Conservation (phyloP, 2,797 vertebrate species). For the Spinus pinus region DNA sequence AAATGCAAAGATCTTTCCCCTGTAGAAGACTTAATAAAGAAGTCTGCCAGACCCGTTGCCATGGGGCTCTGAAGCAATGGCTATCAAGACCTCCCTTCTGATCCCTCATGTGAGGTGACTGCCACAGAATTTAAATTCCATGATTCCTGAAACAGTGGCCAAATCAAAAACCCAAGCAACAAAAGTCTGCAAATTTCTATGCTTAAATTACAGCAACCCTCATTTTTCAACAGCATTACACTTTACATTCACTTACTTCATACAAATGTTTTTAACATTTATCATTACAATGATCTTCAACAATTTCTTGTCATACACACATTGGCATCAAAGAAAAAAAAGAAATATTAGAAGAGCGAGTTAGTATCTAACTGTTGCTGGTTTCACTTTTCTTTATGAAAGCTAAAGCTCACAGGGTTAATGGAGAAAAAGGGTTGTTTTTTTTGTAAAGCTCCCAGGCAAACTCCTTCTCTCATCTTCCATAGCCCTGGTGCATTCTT, state of each 20-base stretch:
- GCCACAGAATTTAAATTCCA: not conserved
- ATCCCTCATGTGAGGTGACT: not conserved
- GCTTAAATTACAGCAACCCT: not conserved
- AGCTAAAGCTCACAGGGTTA: not conserved
- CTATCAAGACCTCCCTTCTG: not conserved
- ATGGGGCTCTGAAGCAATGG: not conserved
- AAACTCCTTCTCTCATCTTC: not conserved
- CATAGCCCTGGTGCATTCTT: not conserved
- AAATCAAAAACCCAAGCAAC: not conserved
- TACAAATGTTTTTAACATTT: not conserved
- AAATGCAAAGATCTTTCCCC: not conserved
- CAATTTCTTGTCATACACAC: not conserved
- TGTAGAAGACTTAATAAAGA: not conserved
- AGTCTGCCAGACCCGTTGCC: not conserved
- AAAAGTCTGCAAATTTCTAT: not conserved
- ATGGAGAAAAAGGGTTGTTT: not conserved
- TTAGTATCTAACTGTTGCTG: not conserved
- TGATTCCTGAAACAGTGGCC: not conserved
- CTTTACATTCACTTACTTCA: not conserved
- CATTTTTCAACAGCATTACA: not conserved
- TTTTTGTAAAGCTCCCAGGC: not conserved
- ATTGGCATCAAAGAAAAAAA: not conserved
- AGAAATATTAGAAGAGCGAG: not conserved
- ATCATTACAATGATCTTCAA: not conserved
- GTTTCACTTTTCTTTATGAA: not conserved